Percentiles rank a stretch among this genome's conserved stretches.
Conservation (phyloP, 1,140 invertebrate genomes). For the Polypedilum pembai region DNA sequence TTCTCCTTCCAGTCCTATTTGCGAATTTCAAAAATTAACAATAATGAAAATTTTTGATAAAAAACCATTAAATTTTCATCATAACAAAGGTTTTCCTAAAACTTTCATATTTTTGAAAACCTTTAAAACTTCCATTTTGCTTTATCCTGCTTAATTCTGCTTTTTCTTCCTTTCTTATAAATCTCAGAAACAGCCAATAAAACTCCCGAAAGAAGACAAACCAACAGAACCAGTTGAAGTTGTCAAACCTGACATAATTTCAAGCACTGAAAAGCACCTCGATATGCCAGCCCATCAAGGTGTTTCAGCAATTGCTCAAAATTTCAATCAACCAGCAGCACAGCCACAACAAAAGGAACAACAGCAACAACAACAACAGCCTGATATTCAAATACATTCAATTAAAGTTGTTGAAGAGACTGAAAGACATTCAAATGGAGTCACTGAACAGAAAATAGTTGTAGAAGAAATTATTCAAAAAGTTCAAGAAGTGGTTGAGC, state of each 20-base stretch:
- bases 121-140: not conserved
- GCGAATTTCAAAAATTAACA: no score
- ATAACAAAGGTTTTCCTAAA: no score
- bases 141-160: not conserved
- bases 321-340: not conserved
- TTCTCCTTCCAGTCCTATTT: no score
- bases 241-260: not conserved
- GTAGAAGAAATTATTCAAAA: not conserved
- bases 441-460: not conserved
- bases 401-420: not conserved
- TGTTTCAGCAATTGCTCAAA: conserved; percentile 6
- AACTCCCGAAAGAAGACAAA: conserved; percentile 21
- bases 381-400: not conserved
- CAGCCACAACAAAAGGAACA: no score
- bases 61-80: no score
- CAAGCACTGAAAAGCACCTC: not conserved
- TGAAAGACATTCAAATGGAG: not conserved
- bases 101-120: not conserved
- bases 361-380: not conserved
- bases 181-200: conserved; percentile 37
- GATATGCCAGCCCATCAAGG: not conserved
- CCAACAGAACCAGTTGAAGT: not conserved
- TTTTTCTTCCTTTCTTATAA: conserved; percentile 31
- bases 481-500: not conserved
- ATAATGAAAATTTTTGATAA: no score